Base-by-base conservation (phyloP, 2,888 invertebrate species). In the Eugnorisma glareosa region DNA sequence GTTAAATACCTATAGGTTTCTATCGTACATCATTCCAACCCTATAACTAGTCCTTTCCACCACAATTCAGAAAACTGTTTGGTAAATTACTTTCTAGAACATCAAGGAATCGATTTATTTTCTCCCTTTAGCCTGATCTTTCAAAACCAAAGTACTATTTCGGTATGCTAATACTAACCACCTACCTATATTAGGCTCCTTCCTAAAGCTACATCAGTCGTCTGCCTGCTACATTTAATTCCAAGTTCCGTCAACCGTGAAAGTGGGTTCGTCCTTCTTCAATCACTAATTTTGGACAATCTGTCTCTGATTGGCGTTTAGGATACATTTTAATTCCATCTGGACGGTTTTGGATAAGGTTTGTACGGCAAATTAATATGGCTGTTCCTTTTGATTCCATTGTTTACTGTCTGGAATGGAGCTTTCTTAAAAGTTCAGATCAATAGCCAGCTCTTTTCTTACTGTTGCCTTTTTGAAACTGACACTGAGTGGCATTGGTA, bases 211-310 rank as follows among this genome's bases (percentile, higher is more conserved):
- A 73, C 7, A 59, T 37, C 51, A 35, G n/a, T 66, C n/a, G n/a
- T 66, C 37, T n/a, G 57, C 24, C 40, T 66, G 71, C 59, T 72
- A 73, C 35, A 84, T 85, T 86, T 85, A 54, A 85, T 73, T 77
- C 48, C 43, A 74, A 61, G 69, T 40, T 31, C 71, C 72, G 67
- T 71, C 61, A 71, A 82, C 86, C 84, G 86, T 87, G 86, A 87
- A 87, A 87, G 79, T 87, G 87, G 84, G 72, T 84, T 78, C 35
- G 59, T 35, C 81, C 87, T 71, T 76, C 75, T 78, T 87, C 85
- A 85, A 87, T 87, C 75, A 82, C 76, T 76, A 77, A 72, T 67
- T 79, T 86, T 54, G 45, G 72, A 63, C 68, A 68, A 73, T 83
- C 74, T 31, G 73, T 83, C 73, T 77, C 66, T 35, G 73, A 73